Evolutionary conservation across 2,797 vertebrate species (phyloP).

Genomic region (Chaunax sp.): DNA sequence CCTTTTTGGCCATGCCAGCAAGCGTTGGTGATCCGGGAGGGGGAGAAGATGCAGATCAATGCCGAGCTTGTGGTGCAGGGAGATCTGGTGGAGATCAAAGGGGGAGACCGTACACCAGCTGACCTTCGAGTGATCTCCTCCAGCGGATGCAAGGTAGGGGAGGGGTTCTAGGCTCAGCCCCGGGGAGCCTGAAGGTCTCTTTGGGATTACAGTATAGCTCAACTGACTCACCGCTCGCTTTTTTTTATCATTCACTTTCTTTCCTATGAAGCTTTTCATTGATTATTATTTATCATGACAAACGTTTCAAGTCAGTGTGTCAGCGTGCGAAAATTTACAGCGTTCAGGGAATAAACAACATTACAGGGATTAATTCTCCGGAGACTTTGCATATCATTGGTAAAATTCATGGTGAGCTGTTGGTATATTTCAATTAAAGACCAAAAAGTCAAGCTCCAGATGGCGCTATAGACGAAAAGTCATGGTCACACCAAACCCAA

Average conservation of each 20-base stretch:
- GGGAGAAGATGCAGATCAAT: conserved; percentile 93
- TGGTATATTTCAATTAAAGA: no score
- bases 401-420: no score
- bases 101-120: conserved; percentile 92
- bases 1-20: conserved; percentile 81
- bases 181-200: conserved; percentile 18
- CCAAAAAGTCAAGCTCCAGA: no score
- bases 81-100: conserved; percentile 96
- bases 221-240: not conserved
- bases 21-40: conserved; percentile 95
- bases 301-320: not conserved
- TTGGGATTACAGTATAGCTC: conserved; percentile 15
- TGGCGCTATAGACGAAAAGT: not conserved
- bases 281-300: no score
- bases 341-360: no score
- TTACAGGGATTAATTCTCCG: no score
- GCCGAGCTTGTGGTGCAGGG: conserved; percentile 92
- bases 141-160: conserved; percentile 90
- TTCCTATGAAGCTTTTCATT: no score
- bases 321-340: not conserved
- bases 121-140: conserved; percentile 92
- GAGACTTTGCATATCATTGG: no score
- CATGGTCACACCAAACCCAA: not conserved
- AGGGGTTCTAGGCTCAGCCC: conserved; percentile 4
- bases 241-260: not conserved